Evolutionary conservation across 2,797 vertebrate genomes (phyloP).

Genomic region (Xenopus petersii): DNA sequence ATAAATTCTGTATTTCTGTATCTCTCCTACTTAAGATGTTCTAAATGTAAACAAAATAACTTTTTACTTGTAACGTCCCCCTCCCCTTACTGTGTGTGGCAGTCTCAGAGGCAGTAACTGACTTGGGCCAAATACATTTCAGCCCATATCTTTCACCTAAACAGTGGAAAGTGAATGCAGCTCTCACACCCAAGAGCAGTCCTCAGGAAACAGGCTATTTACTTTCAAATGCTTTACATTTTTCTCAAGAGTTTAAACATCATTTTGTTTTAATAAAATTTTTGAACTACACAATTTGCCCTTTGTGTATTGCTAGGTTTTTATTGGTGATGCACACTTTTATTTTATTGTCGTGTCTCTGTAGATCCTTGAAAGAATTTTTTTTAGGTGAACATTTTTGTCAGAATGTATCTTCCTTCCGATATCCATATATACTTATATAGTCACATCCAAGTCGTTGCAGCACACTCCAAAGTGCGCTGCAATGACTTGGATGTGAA

Average conservation of each 20-base stretch:
- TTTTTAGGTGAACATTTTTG: too few relatives aligned
- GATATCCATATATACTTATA: too few relatives aligned
- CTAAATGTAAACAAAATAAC: too few relatives aligned
- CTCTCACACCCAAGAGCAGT: constrained; percentile 56
- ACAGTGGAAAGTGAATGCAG: constrained; percentile 52
- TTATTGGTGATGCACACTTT: background rate
- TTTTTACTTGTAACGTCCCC: too few relatives aligned
- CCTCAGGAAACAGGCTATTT: constrained; percentile 66
- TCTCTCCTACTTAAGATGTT: too few relatives aligned
- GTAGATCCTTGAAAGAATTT: too few relatives aligned
- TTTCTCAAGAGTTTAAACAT: constrained; percentile 52
- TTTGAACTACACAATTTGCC: constrained; percentile 41
- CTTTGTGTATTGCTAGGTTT: constrained; percentile 18
- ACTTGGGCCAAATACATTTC: constrained; percentile 60
- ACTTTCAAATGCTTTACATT: constrained; percentile 63
- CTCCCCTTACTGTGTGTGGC: constrained; percentile 32
- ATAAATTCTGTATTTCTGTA: too few relatives aligned
- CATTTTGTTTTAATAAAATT: constrained; percentile 42
- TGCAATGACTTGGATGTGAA: too few relatives aligned
- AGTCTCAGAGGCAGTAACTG: constrained; percentile 63
- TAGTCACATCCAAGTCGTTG: too few relatives aligned
- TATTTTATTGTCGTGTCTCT: background rate
- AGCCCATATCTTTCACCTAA: constrained; percentile 62
- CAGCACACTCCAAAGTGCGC: too few relatives aligned
- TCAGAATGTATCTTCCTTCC: too few relatives aligned